Evolutionary conservation across 2,113 vertebrate species (phyloP).

Genomic region (Sinocyclocheilus anshuiensis): DNA sequence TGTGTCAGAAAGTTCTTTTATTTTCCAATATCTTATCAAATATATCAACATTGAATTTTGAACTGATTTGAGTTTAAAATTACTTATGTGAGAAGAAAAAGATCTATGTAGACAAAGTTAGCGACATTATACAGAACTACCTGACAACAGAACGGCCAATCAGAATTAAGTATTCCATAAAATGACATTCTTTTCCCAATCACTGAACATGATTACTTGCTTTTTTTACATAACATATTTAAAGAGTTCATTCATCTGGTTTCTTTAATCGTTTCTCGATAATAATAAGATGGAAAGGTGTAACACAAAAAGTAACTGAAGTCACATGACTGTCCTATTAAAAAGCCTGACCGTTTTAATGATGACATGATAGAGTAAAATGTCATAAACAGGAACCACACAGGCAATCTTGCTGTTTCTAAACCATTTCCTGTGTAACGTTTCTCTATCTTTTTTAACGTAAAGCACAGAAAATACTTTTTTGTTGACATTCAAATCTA

Average conservation of each 20-base stretch:
- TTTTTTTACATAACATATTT: not conserved
- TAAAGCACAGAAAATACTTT: not conserved
- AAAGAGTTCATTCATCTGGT: not conserved
- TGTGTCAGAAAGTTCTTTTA: not conserved
- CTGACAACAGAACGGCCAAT: not conserved
- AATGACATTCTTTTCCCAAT: not conserved
- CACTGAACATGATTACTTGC: not conserved
- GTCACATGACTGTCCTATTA: not conserved
- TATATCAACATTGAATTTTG: not conserved
- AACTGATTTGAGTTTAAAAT: not conserved
- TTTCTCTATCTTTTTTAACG: not conserved
- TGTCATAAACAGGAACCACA: slow-evolving; percentile 54
- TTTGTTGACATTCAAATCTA: not conserved
- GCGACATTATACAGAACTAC: too few relatives aligned
- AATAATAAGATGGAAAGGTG: not conserved
- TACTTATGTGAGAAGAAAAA: not conserved
- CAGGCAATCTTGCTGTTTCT: slow-evolving; percentile 49
- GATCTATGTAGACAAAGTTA: not conserved
- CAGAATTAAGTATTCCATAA: not conserved
- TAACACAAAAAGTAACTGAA: not conserved
- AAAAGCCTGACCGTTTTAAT: not conserved
- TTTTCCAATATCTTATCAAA: not conserved
- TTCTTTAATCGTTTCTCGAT: not conserved
- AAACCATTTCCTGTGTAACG: slow-evolving; percentile 59
- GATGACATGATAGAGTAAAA: slow-evolving; percentile 3